phyloP scores from a whole-genome alignment of 2,888 invertebrate genomes.

The Eristalinus sepulchralis region DNA sequence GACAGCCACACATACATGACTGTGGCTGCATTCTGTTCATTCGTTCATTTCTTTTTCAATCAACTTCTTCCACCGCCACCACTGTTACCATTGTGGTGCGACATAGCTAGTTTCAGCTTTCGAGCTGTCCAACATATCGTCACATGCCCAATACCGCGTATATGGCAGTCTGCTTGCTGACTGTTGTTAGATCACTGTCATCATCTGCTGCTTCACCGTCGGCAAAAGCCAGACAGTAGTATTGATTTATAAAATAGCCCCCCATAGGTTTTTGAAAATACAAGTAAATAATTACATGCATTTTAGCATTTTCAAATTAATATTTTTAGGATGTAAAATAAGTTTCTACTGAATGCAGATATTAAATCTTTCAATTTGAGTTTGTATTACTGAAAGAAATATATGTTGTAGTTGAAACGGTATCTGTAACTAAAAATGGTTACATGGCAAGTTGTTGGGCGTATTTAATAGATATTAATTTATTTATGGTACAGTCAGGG shows the following conservation, averaged over 20 bases:
- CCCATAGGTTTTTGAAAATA: conserved; percentile 6
- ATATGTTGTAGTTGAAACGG: too few relatives aligned
- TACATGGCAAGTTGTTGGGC: too few relatives aligned
- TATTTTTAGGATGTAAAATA: too few relatives aligned
- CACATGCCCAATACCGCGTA: conserved; percentile 12
- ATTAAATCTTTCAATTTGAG: too few relatives aligned
- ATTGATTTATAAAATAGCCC: conserved; percentile 1
- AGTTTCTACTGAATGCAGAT: too few relatives aligned
- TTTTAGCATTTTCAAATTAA: too few relatives aligned
- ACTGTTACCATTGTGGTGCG: not conserved
- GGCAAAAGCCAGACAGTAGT: not conserved
- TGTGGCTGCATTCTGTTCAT: not conserved
- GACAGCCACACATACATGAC: not conserved
- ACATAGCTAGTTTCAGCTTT: conserved; percentile 5
- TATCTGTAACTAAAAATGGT: too few relatives aligned
- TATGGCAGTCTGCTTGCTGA: conserved; percentile 16
- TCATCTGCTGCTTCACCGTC: conserved; percentile 15
- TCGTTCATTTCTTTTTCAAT: not conserved
- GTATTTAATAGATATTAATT: too few relatives aligned
- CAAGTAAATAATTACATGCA: not conserved
- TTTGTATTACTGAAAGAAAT: too few relatives aligned
- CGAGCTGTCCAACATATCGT: not conserved
- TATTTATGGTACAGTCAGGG: too few relatives aligned
- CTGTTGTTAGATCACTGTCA: conserved; percentile 13
- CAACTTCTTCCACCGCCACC: not conserved